A percentile compares a stretch with the other conserved stretches of the same genome.
These are phyloP conservation scores for Ganaspis brasiliensis DNA, from an alignment of 2,888 invertebrate species.

Conservation along the genomic window DNA sequence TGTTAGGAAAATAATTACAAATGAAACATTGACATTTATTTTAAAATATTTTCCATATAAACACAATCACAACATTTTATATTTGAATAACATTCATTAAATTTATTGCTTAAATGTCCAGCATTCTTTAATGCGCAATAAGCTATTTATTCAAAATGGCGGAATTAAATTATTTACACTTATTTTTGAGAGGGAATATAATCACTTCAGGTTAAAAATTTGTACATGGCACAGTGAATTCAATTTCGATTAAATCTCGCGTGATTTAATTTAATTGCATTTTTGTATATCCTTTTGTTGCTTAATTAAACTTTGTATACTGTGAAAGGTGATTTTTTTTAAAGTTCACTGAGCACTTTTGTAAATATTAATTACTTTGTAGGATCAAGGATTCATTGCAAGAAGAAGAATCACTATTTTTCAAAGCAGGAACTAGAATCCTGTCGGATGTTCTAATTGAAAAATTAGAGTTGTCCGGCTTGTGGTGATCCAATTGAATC, in stretches of 20 bases:
- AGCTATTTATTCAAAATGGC: no score
- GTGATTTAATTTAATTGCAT: not conserved
- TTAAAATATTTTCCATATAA: conserved; percentile 19
- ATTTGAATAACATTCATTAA: not conserved
- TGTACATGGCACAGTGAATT: no score
- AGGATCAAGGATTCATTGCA: not conserved
- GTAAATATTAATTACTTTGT: not conserved
- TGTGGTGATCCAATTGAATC: conserved; percentile 16
- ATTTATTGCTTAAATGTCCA: no score
- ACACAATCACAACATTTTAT: conserved; percentile 7
- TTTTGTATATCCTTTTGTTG: not conserved
- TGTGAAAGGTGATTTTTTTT: not conserved
- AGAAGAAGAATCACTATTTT: not conserved
- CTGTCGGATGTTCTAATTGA: not conserved
- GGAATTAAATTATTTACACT: no score
- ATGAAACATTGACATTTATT: conserved; percentile 14
- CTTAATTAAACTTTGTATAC: not conserved
- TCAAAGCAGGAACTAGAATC: conserved; percentile 6
- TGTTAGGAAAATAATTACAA: not conserved
- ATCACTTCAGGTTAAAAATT: no score
- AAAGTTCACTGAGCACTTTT: not conserved
- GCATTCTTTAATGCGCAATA: no score
- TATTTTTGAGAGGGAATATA: no score
- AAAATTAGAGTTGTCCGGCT: not conserved
- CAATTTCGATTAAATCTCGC: not conserved